phyloP scores from a whole-genome alignment of 1,140 invertebrate species.

The Drosophila eugracilis region DNA sequence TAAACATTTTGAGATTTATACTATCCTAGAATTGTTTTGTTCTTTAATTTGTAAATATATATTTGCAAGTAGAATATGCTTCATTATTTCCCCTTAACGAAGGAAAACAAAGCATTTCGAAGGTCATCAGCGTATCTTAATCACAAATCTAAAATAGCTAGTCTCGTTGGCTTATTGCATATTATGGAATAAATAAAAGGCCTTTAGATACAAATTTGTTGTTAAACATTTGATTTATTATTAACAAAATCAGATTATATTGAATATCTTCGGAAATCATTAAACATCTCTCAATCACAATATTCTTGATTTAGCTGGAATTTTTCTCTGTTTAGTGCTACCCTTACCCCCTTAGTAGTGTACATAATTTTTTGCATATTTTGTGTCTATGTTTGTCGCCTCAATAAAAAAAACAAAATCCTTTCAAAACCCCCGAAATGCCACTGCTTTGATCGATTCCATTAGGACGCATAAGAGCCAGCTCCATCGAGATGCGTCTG shows the following conservation, averaged over 20 bases:
- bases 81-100: neutral
- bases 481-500: slow-evolving; percentile 73
- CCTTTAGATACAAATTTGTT: too few species aligned
- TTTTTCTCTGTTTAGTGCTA: slow-evolving; percentile 3
- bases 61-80: neutral
- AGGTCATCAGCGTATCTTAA: too few species aligned
- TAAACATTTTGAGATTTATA: slow-evolving; percentile 1
- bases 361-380: slow-evolving; percentile 38
- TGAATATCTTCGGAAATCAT: too few species aligned
- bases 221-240: neutral
- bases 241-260: neutral
- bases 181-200: too few species aligned
- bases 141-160: too few species aligned
- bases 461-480: slow-evolving; percentile 57
- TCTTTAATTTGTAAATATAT: too few species aligned
- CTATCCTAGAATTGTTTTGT: too few species aligned
- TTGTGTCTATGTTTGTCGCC: slow-evolving; percentile 37
- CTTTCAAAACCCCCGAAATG: slow-evolving; percentile 6
- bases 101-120: too few species aligned
- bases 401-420: slow-evolving; percentile 58
- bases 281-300: neutral
- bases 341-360: neutral
- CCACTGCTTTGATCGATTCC: neutral
- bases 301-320: too few species aligned
- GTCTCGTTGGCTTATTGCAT: too few species aligned